A percentile compares a stretch with the other conserved stretches of the same genome.
Evolutionary conservation across 2,113 vertebrate species (phyloP).

Genomic region (Carollia perspicillata): DNA sequence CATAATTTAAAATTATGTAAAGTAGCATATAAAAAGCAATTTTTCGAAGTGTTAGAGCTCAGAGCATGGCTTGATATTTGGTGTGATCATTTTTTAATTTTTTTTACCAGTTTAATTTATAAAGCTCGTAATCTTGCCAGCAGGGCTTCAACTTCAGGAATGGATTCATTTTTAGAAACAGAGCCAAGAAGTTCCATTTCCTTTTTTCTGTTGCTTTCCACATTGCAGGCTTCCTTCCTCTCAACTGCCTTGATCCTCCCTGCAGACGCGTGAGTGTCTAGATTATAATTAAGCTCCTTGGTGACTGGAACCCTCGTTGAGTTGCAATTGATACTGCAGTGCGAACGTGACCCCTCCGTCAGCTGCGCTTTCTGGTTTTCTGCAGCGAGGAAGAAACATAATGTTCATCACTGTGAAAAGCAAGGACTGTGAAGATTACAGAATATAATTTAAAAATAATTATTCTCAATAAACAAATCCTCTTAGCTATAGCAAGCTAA

Average conservation of each 20-base stretch:
- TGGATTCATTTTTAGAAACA: constrained; percentile 81
- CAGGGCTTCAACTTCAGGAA: constrained; percentile 93
- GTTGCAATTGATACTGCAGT: constrained; percentile 86
- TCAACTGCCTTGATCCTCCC: constrained; percentile 77
- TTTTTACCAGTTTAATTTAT: constrained; percentile 77
- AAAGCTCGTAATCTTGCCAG: constrained; percentile 93
- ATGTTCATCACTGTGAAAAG: constrained; percentile 51
- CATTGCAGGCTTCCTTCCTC: constrained; percentile 77
- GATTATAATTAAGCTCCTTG: constrained; percentile 89
- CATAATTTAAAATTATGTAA: constrained; percentile 65
- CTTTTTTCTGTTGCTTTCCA: constrained; percentile 81
- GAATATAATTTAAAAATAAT: constrained; percentile 60
- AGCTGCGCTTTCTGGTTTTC: constrained; percentile 92
- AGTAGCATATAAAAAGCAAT: constrained; percentile 63
- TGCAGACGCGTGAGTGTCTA: constrained; percentile 81
- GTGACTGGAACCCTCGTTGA: constrained; percentile 83
- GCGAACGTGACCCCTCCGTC: constrained; percentile 87
- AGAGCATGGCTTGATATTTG: constrained; percentile 58
- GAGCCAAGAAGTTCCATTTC: constrained; percentile 75
- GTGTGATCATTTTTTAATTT: constrained; percentile 61
- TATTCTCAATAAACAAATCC: background rate
- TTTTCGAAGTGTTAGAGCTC: constrained; percentile 66
- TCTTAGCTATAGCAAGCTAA: constrained; percentile 39
- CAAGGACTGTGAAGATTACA: constrained; percentile 26
- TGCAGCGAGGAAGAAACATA: constrained; percentile 78